Conservation (phyloP, 2,888 invertebrate genomes). For the Dicycla oo region DNA sequence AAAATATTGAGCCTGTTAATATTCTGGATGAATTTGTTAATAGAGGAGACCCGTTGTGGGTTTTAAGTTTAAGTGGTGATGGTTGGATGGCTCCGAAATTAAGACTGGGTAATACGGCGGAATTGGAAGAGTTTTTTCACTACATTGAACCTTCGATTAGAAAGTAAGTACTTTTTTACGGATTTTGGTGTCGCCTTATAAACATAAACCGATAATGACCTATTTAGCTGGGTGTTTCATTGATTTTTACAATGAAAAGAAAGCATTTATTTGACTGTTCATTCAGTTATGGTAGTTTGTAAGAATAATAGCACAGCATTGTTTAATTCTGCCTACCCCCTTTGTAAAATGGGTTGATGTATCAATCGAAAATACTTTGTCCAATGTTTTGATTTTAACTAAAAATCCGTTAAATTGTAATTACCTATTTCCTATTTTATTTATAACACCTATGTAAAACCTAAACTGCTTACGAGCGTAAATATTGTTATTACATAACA, state of each 20-base stretch:
- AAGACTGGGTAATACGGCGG: slow-evolving; percentile 61
- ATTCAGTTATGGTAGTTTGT: neutral
- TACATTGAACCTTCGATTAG: slow-evolving; percentile 59
- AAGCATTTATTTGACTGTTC: too few species aligned
- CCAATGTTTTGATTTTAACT: neutral
- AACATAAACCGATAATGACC: neutral
- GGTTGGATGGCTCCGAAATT: slow-evolving; percentile 67
- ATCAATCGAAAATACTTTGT: neutral
- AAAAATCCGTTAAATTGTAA: too few species aligned
- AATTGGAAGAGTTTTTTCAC: slow-evolving; percentile 68
- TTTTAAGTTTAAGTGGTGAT: slow-evolving; percentile 68
- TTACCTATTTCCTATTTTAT: too few species aligned
- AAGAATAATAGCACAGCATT: neutral
- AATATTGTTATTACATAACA: neutral
- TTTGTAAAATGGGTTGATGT: neutral
- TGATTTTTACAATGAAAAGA: neutral
- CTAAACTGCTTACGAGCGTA: neutral
- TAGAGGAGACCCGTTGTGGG: slow-evolving; percentile 68
- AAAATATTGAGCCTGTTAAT: neutral
- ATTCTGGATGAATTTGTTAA: slow-evolving; percentile 26
- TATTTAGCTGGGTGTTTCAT: neutral
- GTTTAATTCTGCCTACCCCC: neutral
- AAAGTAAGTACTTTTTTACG: slow-evolving; percentile 58
- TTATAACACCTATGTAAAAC: too few species aligned
- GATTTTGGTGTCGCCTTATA: neutral